Base-by-base conservation (phyloP, 2,797 vertebrate genomes). In the Sphaeramia orbicularis region DNA sequence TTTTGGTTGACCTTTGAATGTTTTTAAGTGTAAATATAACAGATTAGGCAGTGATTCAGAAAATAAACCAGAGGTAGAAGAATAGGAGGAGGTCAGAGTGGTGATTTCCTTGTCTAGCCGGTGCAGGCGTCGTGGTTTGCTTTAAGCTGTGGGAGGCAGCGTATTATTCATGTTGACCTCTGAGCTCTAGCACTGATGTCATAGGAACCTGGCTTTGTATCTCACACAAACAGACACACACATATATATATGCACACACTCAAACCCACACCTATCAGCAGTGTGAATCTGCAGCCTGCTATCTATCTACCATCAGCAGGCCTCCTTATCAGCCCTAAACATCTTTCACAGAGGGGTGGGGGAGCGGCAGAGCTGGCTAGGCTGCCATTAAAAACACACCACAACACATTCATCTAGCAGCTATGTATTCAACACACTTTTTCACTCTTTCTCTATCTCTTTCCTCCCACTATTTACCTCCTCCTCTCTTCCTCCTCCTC, bases 261-360 rank as follows among this genome's bases (percentile, higher is more conserved):
- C 43, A 48, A 35, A 50, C 50, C 47, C 42, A 35, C 32, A 35
- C 10, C 18, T 74, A 90, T 91, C 91, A 81, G 76, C 74, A 59
- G 50, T 57, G 75, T 57, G 82, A 61, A 92, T 90, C 90, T 87
- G 82, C 83, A 81, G 76, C 57, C 47, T 64, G 71, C 76, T 93
- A 94, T 94, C 92, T 79, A 83, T 81, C 87, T 80, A 58, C 59
- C 84, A 94, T 92, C 92, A 85, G 83, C 83, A 89, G 87, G 83
- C 77, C 76, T 86, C 80, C 74, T 84, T 89, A 94, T 94, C 93
- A 19, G 68, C 72, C 74, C 21, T 35, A 18, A 80, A 78, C 81
- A 94, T 94, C 92, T 91, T 68, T 69, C 53, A 74, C 50, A 24
- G 77, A 66, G 69, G 85, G 89, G 81, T 1, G 72, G 85, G 81